A percentile compares a stretch with the other conserved stretches of the same genome.
These are phyloP conservation scores for Octonoba sinensis DNA, from an alignment of 2,888 invertebrate genomes.

Conservation along the genomic window DNA sequence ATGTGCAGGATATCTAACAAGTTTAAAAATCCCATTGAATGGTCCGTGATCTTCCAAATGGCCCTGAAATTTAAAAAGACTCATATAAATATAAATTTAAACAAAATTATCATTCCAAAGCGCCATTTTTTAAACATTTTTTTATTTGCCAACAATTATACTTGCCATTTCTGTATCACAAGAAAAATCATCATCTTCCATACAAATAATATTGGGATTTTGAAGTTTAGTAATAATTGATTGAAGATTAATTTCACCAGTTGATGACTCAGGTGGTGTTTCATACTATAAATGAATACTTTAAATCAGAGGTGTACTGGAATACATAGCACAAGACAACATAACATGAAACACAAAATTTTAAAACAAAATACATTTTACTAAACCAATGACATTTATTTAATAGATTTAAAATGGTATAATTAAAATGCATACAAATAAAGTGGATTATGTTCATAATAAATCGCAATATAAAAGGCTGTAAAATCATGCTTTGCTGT, in stretches of 20 bases:
- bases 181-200: slow-evolving; percentile 91
- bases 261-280: slow-evolving; percentile 70
- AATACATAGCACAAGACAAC: too few relatives aligned
- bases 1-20: slow-evolving; percentile 89
- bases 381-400: too few relatives aligned
- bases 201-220: slow-evolving; percentile 84
- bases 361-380: not conserved
- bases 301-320: too few relatives aligned
- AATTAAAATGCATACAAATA: too few relatives aligned
- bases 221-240: slow-evolving; percentile 56
- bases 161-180: slow-evolving; percentile 86
- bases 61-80: slow-evolving; percentile 74
- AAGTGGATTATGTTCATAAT: too few relatives aligned
- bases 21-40: slow-evolving; percentile 85
- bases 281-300: slow-evolving; percentile 65
- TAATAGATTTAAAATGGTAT: too few relatives aligned
- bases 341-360: too few relatives aligned
- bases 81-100: slow-evolving; percentile 4
- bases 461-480: too few relatives aligned
- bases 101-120: slow-evolving; percentile 6
- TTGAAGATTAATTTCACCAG: slow-evolving; percentile 23
- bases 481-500: too few relatives aligned
- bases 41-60: slow-evolving; percentile 86
- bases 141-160: slow-evolving; percentile 54
- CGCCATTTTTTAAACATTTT: not conserved